These are phyloP conservation scores for Sarcophaga carnaria DNA, from an alignment of 2,888 invertebrate species.

Conservation along the genomic window DNA sequence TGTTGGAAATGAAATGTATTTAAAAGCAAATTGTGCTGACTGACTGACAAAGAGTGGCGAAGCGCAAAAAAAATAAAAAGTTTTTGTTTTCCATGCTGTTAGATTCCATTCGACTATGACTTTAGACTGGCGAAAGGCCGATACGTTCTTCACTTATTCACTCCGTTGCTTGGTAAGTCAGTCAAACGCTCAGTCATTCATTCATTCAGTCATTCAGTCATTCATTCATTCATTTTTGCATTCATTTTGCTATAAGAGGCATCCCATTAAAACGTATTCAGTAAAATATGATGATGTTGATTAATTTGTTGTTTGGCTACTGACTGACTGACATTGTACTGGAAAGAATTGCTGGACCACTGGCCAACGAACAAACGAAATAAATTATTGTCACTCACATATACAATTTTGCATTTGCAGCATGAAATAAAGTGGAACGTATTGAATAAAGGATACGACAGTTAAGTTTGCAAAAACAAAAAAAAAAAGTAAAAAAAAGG, in stretches of 20 bases:
- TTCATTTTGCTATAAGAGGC: conserved; percentile 44
- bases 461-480: conserved; percentile 5
- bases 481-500: not conserved
- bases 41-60: conserved; percentile 20
- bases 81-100: conserved; percentile 17
- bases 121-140: not conserved
- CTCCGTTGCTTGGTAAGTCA: not conserved
- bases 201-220: conserved; percentile 12
- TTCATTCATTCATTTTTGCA: conserved; percentile 34
- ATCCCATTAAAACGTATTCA: conserved; percentile 65
- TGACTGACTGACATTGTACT: conserved; percentile 32
- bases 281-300: conserved; percentile 68
- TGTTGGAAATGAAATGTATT: conserved; percentile 50
- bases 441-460: conserved; percentile 36
- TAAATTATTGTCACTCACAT: conserved; percentile 67
- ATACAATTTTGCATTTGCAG: conserved; percentile 21
- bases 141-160: not conserved
- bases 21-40: conserved; percentile 60
- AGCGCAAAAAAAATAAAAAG: conserved; percentile 8
- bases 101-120: conserved; percentile 19
- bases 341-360: conserved; percentile 7
- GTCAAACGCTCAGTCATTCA: conserved; percentile 1
- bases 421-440: conserved; percentile 5
- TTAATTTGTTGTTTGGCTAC: conserved; percentile 52
- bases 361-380: conserved; percentile 56